A percentile compares a stretch with the other conserved stretches of the same genome.
Conservation (phyloP, 2,797 vertebrate genomes). For the Pogonophryne albipinna region DNA sequence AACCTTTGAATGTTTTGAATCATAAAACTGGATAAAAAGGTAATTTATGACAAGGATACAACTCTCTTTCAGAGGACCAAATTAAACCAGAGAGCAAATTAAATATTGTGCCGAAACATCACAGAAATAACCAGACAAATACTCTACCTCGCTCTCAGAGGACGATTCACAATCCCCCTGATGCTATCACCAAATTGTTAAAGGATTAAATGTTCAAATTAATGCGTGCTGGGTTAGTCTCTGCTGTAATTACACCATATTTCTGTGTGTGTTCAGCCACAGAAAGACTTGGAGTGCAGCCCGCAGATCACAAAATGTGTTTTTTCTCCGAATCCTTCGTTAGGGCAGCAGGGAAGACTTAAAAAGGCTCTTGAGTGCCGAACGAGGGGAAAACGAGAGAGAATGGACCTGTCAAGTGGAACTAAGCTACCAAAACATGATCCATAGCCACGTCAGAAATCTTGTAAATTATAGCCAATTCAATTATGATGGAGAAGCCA, state of each 20-base stretch:
- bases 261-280: constrained; percentile 22
- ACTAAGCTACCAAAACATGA: constrained; percentile 66
- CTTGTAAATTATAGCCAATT: constrained; percentile 57
- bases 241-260: constrained; percentile 31
- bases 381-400: not conserved
- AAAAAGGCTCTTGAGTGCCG: constrained; percentile 39
- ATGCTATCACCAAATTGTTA: constrained; percentile 32
- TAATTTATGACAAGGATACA: too few species aligned
- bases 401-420: constrained; percentile 56
- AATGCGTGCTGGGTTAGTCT: constrained; percentile 10
- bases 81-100: too few species aligned
- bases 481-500: constrained; percentile 56
- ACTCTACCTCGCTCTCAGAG: not conserved
- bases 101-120: too few species aligned
- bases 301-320: constrained; percentile 50
- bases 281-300: constrained; percentile 44
- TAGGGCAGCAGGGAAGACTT: constrained; percentile 27
- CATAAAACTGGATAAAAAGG: too few species aligned
- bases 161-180: constrained; percentile 18
- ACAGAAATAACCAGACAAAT: too few species aligned
- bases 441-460: constrained; percentile 49
- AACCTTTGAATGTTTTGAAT: too few species aligned
- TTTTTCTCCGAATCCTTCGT: constrained; percentile 27
- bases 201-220: constrained; percentile 37
- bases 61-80: too few species aligned